phyloP scores from a whole-genome alignment of 2,113 vertebrate species.

The Phaetusa simplex region DNA sequence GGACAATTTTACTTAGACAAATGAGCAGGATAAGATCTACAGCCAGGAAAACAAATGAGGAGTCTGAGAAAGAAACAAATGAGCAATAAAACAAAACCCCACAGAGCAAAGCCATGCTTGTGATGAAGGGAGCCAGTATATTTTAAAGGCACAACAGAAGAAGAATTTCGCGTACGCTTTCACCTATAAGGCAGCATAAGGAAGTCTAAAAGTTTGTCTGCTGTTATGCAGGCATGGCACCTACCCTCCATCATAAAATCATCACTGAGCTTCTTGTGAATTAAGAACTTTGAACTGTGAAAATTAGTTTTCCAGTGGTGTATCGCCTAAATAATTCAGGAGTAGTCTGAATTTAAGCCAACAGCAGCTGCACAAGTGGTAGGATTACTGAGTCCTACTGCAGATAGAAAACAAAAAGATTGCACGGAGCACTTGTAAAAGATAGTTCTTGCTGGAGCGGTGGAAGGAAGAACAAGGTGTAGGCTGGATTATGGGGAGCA shows the following conservation, averaged over 20 bases:
- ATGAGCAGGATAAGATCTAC: conserved; percentile 52
- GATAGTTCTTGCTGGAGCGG: not conserved
- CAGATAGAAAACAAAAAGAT: not conserved
- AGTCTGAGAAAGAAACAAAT: conserved; percentile 59
- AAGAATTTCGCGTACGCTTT: not conserved
- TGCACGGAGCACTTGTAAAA: not conserved
- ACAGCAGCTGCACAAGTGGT: not conserved
- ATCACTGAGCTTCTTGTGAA: not conserved
- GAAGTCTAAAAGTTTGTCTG: not conserved
- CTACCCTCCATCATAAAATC: not conserved
- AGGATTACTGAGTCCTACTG: not conserved
- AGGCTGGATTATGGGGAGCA: not conserved
- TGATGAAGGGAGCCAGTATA: not conserved
- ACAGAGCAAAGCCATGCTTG: conserved; percentile 3
- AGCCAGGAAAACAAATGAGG: conserved; percentile 66
- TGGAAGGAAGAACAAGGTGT: not conserved
- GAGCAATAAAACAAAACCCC: conserved; percentile 29
- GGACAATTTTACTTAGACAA: conserved; percentile 66
- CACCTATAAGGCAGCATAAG: not conserved
- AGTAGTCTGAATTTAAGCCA: not conserved
- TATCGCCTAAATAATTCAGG: not conserved
- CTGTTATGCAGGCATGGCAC: not conserved
- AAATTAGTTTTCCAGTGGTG: conserved; percentile 3
- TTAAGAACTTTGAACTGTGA: not conserved
- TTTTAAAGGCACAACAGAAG: conserved; percentile 22